A percentile compares a stretch with the other conserved stretches of the same genome.
These are phyloP conservation scores for Thalassarche chlororhynchos DNA, from an alignment of 2,113 vertebrate genomes.

Conservation along the genomic window DNA sequence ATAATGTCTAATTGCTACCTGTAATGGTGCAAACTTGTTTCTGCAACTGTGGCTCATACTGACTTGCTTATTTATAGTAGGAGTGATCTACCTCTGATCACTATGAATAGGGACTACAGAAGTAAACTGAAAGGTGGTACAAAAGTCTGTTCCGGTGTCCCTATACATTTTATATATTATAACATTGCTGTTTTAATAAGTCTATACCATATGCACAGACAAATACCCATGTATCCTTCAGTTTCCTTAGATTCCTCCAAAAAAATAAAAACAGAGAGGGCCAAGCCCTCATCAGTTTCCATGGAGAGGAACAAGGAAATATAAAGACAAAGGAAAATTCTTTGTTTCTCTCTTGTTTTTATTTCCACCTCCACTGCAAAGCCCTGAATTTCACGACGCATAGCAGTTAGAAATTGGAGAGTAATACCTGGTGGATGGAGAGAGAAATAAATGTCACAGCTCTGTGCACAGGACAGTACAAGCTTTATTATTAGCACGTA, in stretches of 20 bases:
- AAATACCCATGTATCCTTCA: not conserved
- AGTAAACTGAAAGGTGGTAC: not conserved
- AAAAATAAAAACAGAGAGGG: not conserved
- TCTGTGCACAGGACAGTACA: not conserved
- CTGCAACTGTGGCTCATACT: not conserved
- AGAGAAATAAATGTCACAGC: not conserved
- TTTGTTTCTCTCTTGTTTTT: not conserved
- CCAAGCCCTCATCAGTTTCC: not conserved
- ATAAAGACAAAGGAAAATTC: not conserved
- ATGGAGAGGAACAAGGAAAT: not conserved
- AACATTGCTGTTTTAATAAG: not conserved
- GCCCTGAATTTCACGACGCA: not conserved
- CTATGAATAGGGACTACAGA: not conserved
- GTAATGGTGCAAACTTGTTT: not conserved
- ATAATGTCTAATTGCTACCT: not conserved
- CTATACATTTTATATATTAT: not conserved
- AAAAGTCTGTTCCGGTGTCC: not conserved
- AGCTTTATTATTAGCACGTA: not conserved
- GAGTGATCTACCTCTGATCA: not conserved
- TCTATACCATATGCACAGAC: not conserved
- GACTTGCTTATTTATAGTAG: not conserved
- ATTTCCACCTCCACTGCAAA: not conserved
- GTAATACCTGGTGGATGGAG: not conserved
- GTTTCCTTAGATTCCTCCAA: not conserved
- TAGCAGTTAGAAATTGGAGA: not conserved